Evolutionary conservation across 2,888 invertebrate genomes (phyloP).

Genomic region (Gymnosoma rotundatum): DNA sequence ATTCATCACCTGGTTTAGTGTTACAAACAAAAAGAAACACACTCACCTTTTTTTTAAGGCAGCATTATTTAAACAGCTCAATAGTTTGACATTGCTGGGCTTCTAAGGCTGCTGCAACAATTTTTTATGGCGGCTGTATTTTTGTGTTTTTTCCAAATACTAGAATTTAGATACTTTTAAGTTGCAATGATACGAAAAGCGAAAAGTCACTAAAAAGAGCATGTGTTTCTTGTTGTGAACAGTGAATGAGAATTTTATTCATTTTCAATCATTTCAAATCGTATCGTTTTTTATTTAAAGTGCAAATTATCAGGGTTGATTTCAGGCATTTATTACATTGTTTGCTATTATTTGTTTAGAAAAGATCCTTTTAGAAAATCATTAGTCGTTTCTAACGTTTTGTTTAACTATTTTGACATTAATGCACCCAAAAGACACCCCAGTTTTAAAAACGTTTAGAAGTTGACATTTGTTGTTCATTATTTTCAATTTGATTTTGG

Average conservation of each 20-base stretch:
- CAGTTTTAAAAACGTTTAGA: conserved; percentile 45
- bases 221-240: conserved; percentile 37
- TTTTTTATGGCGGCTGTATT: conserved; percentile 53
- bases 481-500: conserved; percentile 59
- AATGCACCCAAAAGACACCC: conserved; percentile 60
- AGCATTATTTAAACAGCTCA: conserved; percentile 18
- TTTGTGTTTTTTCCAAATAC: conserved; percentile 10
- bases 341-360: conserved; percentile 29
- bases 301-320: conserved; percentile 67
- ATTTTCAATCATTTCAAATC: conserved; percentile 35
- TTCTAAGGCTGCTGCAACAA: conserved; percentile 28
- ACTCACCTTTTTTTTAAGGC: conserved; percentile 56
- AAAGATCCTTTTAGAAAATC: conserved; percentile 62
- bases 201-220: conserved; percentile 56
- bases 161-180: conserved; percentile 31
- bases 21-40: conserved; percentile 28
- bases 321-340: conserved; percentile 34
- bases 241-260: conserved; percentile 25
- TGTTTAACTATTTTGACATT: conserved; percentile 70
- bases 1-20: conserved; percentile 68
- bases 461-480: conserved; percentile 68
- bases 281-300: conserved; percentile 30
- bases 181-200: conserved; percentile 7
- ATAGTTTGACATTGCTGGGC: conserved; percentile 10
- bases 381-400: conserved; percentile 59